Evolutionary conservation across 2,888 invertebrate species (phyloP), one percentile per base, ranked within the genome.

Genomic region (Acanthosepion esculentum): DNA sequence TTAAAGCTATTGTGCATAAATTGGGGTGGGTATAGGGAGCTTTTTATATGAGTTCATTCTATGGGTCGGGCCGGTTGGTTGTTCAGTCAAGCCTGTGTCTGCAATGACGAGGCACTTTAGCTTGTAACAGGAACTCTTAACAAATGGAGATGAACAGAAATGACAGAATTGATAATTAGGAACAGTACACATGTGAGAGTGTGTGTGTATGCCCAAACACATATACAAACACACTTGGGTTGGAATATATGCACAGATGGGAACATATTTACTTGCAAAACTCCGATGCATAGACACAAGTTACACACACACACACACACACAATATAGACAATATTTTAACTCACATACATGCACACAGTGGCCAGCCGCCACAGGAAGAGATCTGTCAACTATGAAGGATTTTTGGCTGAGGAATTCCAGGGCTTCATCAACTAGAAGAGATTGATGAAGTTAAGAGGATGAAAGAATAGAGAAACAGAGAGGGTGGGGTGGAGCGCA

Each of bases 241-340:
- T n/a, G 5, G 78, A n/a, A 92, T 92, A 92, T 29, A 92, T 92
- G 33, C 33, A 92, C 48, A 92, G 41, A 92, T 92, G 26, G 23
- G 48, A 48, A 18, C 48, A 18, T 23, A 78, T 59, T 29, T 48
- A 50, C 29, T 48, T 29, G 33, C 26, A 91, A 29, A 20, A 91
- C 20, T 26, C 53, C 50, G 50, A 93, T 93, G 50, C 33, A 78
- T 93, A 94, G 26, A 91, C 93, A 93, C 64, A 48, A 50, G 50
- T 20, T 48, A 93, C 48, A 41, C 33, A 94, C 91, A 92, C 59
- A 94, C 91, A 92, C 59, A 94, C 91, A 94, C 55, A 94, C 33
- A 59, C 55, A 94, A 41, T 41, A 41, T 41, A 41, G 41, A 41
- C 41, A 41, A 41, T 41, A 41, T 41, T 41, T 41, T 41, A 41